Conservation (phyloP, 2,113 vertebrate species). For the Otis tarda region DNA sequence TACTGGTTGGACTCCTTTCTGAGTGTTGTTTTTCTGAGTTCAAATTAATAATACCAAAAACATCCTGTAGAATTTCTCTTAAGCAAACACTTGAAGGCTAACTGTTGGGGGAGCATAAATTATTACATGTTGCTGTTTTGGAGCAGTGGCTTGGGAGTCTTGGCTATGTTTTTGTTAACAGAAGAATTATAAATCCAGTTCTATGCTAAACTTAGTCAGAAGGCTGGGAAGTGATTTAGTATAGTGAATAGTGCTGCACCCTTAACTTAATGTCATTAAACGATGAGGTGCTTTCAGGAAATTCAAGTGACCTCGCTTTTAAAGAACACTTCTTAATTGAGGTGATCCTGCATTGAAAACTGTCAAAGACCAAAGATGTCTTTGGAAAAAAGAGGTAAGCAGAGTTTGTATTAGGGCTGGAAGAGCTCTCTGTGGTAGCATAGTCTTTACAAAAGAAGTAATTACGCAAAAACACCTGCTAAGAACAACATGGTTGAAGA, state of each 20-base stretch:
- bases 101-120: not conserved
- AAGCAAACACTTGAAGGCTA: not conserved
- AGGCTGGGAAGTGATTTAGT: not conserved
- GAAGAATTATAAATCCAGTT: not conserved
- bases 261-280: not conserved
- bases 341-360: not conserved
- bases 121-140: not conserved
- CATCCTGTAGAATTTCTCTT: not conserved
- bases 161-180: not conserved
- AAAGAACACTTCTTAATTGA: not conserved
- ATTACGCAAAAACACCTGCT: conserved; percentile 16
- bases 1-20: not conserved
- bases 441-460: conserved; percentile 1
- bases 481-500: conserved; percentile 49
- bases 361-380: not conserved
- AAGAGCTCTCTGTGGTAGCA: not conserved
- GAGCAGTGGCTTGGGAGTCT: not conserved
- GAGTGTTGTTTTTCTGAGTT: not conserved
- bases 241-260: not conserved
- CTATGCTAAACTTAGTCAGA: not conserved
- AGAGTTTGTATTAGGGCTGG: not conserved
- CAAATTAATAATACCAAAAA: not conserved
- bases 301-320: not conserved
- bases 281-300: not conserved
- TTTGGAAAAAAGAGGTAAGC: not conserved